Percentiles rank a stretch among this genome's conserved stretches.
Evolutionary conservation across 1,140 invertebrate genomes (phyloP).

Genomic region (Lepidurus couesii): DNA sequence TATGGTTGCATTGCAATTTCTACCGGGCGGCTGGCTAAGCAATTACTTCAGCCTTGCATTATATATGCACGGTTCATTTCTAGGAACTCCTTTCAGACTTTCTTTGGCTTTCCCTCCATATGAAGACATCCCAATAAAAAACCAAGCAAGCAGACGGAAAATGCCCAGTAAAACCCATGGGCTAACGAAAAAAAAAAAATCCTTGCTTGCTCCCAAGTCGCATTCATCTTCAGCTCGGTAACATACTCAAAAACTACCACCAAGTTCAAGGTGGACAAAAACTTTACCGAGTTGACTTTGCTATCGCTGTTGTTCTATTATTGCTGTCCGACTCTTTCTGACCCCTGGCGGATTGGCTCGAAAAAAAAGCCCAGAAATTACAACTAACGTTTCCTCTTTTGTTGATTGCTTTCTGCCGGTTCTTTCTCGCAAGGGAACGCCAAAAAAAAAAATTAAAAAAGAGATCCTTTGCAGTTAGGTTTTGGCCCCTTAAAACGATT

Average conservation of each 20-base stretch:
- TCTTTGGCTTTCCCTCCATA: not conserved
- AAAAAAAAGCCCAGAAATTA: not conserved
- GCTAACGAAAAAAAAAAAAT: not conserved
- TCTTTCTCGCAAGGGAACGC: not conserved
- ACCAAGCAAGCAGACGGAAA: not conserved
- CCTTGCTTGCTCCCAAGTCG: not conserved
- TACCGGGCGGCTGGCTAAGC: not conserved
- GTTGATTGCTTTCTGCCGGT: not conserved
- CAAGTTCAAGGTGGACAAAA: not conserved
- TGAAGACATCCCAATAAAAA: not conserved
- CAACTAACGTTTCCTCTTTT: slow-evolving; percentile 10
- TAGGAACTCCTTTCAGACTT: not conserved
- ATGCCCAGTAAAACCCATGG: not conserved
- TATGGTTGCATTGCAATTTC: not conserved
- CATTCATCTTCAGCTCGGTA: not conserved
- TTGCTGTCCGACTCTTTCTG: not conserved
- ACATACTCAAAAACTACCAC: not conserved
- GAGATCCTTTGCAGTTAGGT: no score
- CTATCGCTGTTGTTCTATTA: not conserved
- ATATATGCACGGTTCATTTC: slow-evolving; percentile 3
- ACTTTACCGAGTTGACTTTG: not conserved
- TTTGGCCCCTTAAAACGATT: not conserved
- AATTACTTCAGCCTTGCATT: not conserved
- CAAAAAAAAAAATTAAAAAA: not conserved
- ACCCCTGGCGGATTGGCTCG: not conserved